phyloP scores from a whole-genome alignment of 2,888 invertebrate genomes.

The Lottia scabra region DNA sequence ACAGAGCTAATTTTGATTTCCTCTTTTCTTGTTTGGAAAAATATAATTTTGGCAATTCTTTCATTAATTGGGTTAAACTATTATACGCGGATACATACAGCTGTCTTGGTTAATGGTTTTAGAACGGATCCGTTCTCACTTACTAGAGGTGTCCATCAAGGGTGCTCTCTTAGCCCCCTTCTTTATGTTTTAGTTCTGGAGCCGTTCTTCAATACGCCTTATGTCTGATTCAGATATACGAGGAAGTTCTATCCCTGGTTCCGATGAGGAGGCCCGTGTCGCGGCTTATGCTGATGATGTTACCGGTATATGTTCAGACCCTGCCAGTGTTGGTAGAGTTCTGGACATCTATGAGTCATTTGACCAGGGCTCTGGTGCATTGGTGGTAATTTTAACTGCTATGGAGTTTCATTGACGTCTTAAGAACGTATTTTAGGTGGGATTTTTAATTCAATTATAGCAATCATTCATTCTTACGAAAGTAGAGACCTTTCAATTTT shows the following conservation, averaged over 20 bases:
- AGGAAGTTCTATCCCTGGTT: slow-evolving; percentile 7
- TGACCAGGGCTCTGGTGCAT: not conserved
- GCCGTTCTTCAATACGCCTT: slow-evolving; percentile 10
- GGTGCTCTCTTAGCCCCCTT: slow-evolving; percentile 12
- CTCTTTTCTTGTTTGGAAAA: slow-evolving; percentile 1
- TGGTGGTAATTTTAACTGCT: not conserved
- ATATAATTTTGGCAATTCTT: slow-evolving; percentile 15
- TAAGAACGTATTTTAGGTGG: not conserved
- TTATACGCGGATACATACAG: not conserved
- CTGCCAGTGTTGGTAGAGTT: slow-evolving; percentile 8
- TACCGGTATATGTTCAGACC: slow-evolving; percentile 12
- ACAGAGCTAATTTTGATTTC: slow-evolving; percentile 3
- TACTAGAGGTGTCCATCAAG: not conserved
- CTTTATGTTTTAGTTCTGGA: slow-evolving; percentile 16
- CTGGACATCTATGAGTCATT: slow-evolving; percentile 5
- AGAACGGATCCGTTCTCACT: not conserved
- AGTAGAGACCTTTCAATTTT: not conserved
- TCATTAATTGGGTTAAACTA: slow-evolving; percentile 8
- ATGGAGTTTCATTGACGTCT: not conserved
- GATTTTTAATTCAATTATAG: not conserved
- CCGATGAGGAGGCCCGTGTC: not conserved
- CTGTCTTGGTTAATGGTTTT: not conserved
- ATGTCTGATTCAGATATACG: not conserved
- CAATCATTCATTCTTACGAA: not conserved
- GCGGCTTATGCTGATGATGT: slow-evolving; percentile 22